Conservation (phyloP, 2,888 invertebrate genomes). For the Leucophora obtusa region DNA sequence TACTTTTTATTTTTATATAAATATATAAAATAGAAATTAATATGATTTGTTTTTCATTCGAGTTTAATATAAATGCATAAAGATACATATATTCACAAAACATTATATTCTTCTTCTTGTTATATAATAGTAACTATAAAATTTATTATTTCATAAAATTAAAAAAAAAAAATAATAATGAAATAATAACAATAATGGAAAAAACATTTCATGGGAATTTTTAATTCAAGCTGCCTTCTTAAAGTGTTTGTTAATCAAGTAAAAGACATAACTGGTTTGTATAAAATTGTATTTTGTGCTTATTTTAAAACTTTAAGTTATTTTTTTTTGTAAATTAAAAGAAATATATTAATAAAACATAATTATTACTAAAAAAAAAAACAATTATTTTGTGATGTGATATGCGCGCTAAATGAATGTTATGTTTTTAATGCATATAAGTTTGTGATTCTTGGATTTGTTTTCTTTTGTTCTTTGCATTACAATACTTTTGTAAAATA, state of each 20-base stretch:
- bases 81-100: conserved; percentile 68
- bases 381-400: conserved; percentile 37
- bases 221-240: conserved; percentile 35
- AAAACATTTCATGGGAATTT: conserved; percentile 8
- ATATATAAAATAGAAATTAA: no score
- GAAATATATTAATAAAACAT: conserved; percentile 39
- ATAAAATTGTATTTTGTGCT: conserved; percentile 43
- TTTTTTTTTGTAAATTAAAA: conserved; percentile 27
- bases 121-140: conserved; percentile 63
- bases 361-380: conserved; percentile 47
- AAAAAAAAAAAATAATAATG: conserved; percentile 44
- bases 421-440: conserved; percentile 28
- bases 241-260: conserved; percentile 14
- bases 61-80: conserved; percentile 61
- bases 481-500: conserved; percentile 63
- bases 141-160: conserved; percentile 51
- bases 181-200: conserved; percentile 44
- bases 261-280: not conserved
- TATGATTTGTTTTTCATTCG: conserved; percentile 45
- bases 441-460: conserved; percentile 47
- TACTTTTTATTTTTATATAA: no score
- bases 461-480: conserved; percentile 57
- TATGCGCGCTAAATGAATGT: conserved; percentile 44
- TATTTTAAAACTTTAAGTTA: conserved; percentile 53
- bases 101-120: conserved; percentile 63